Evolutionary conservation across 2,797 vertebrate genomes (phyloP).

Genomic region (Sebastes minor): DNA sequence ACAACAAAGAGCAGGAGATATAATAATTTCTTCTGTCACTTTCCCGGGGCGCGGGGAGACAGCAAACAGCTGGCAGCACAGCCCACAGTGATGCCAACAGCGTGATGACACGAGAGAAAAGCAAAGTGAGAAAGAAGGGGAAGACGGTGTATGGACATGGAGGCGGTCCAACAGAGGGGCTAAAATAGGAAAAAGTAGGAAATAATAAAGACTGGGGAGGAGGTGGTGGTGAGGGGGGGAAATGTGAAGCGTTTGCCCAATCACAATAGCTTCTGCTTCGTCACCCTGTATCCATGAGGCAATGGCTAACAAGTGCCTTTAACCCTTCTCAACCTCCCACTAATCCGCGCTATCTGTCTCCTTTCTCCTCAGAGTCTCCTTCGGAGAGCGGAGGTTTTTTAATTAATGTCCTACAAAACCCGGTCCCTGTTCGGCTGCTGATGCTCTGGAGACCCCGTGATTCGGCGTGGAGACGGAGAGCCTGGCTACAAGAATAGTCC

Average conservation of each 20-base stretch:
- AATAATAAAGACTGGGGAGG: constrained; percentile 4
- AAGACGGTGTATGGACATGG: constrained; percentile 5
- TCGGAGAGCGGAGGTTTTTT: constrained; percentile 45
- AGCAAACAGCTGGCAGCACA: constrained; percentile 71
- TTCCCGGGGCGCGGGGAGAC: constrained; percentile 59
- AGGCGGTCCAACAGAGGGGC: constrained; percentile 8
- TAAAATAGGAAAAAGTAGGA: constrained; percentile 32
- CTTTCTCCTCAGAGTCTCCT: constrained; percentile 43
- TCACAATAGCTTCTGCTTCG: constrained; percentile 15
- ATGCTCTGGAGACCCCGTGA: constrained; percentile 28
- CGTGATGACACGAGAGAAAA: constrained; percentile 39
- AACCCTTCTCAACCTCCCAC: constrained; percentile 17
- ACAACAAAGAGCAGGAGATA: constrained; percentile 39
- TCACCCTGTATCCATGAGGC: constrained; percentile 22
- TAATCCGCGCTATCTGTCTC: constrained; percentile 27
- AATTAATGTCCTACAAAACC: constrained; percentile 60
- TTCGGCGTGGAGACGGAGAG: constrained; percentile 15
- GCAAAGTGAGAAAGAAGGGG: constrained; percentile 11
- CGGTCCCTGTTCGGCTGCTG: constrained; percentile 14
- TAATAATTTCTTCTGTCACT: constrained; percentile 70
- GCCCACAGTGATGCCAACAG: constrained; percentile 47
- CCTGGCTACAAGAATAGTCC: background rate
- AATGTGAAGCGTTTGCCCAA: background rate
- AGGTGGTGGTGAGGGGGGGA: background rate
- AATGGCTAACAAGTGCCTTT: constrained; percentile 41